Percentiles rank a stretch among this genome's conserved stretches.
Conservation (phyloP, 2,888 invertebrate genomes). For the Drosophila flavopinicola region DNA sequence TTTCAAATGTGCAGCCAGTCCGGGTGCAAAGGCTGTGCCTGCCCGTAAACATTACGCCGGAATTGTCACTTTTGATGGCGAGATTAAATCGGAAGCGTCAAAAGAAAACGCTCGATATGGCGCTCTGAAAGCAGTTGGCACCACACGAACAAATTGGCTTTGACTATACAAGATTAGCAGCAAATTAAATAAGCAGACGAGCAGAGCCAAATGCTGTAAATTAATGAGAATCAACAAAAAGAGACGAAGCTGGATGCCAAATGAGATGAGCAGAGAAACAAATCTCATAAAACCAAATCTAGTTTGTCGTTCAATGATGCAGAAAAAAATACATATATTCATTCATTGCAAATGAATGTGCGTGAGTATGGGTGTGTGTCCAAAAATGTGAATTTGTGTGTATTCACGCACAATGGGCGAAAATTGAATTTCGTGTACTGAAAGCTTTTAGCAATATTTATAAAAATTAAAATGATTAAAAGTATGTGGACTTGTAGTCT, state of each 20-base stretch:
- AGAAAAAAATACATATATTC: constrained; percentile 75
- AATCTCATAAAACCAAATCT: constrained; percentile 79
- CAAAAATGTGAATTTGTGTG: constrained; percentile 1
- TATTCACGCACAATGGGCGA: constrained; percentile 47
- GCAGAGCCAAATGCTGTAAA: constrained; percentile 48
- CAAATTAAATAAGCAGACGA: constrained; percentile 78
- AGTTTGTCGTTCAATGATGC: constrained; percentile 79
- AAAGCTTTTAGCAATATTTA: constrained; percentile 11
- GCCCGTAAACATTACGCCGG: constrained; percentile 47
- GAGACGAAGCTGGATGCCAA: constrained; percentile 28
- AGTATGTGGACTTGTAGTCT: background rate
- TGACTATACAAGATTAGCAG: constrained; percentile 73
- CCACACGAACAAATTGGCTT: constrained; percentile 56
- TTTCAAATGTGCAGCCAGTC: constrained; percentile 52
- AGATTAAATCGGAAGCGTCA: constrained; percentile 54
- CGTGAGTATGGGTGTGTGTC: constrained; percentile 23
- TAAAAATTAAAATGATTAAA: background rate
- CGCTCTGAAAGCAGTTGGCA: constrained; percentile 8
- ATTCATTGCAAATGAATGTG: constrained; percentile 41
- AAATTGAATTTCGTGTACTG: constrained; percentile 17
- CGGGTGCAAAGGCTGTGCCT: constrained; percentile 28
- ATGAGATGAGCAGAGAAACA: constrained; percentile 67
- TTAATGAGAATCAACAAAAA: constrained; percentile 42
- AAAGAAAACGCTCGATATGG: constrained; percentile 27
- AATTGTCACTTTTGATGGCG: constrained; percentile 75